These are phyloP conservation scores for Drosophila nigritarsus DNA, from an alignment of 2,888 invertebrate genomes.

Conservation along the genomic window DNA sequence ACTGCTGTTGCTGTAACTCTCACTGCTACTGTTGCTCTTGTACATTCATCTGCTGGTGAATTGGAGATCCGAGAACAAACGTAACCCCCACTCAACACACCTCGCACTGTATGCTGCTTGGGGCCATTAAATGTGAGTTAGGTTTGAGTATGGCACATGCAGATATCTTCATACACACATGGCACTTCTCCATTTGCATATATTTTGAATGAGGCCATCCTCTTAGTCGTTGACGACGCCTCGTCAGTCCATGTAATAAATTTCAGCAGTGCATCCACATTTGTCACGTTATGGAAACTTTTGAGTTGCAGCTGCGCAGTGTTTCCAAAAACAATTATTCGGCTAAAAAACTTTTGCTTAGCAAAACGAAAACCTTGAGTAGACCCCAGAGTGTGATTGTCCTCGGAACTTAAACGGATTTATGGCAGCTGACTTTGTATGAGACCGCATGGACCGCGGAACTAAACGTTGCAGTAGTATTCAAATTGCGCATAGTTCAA, in stretches of 20 bases:
- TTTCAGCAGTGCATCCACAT: slow-evolving; percentile 60
- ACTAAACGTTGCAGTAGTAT: neutral
- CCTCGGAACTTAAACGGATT: neutral
- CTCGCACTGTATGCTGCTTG: slow-evolving; percentile 23
- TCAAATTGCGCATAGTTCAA: neutral
- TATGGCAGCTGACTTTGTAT: neutral
- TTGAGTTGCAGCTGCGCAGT: slow-evolving; percentile 52
- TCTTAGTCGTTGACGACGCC: neutral
- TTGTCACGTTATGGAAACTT: slow-evolving; percentile 61
- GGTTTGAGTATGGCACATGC: slow-evolving; percentile 25
- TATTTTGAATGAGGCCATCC: slow-evolving; percentile 33
- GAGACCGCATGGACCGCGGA: neutral
- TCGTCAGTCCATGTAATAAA: slow-evolving; percentile 61
- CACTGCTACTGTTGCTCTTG: slow-evolving; percentile 15
- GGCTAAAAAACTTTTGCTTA: slow-evolving; percentile 25
- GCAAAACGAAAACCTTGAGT: neutral
- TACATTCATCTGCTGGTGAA: slow-evolving; percentile 47
- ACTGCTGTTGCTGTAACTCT: slow-evolving; percentile 36
- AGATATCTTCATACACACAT: slow-evolving; percentile 15
- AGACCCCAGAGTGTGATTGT: slow-evolving; percentile 11
- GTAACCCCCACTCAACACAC: neutral
- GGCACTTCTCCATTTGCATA: slow-evolving; percentile 40
- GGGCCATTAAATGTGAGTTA: slow-evolving; percentile 74
- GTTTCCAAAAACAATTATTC: slow-evolving; percentile 19
- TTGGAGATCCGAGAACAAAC: slow-evolving; percentile 34